These are phyloP conservation scores for Synanthedon vespiformis DNA, from an alignment of 2,888 invertebrate species.

Conservation along the genomic window DNA sequence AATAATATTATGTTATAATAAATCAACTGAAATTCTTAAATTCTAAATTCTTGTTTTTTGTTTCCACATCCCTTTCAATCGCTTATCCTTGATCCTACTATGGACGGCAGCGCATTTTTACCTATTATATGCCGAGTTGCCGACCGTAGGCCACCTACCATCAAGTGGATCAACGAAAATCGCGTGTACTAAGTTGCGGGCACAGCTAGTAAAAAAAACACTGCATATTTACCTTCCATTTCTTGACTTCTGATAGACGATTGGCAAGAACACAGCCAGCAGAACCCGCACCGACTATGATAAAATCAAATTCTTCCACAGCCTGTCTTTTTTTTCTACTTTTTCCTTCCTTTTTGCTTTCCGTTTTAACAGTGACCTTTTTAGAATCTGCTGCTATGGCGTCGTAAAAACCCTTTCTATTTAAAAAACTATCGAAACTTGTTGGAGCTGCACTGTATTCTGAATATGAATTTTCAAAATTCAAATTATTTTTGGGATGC, in stretches of 20 bases:
- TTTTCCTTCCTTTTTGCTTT: slow-evolving; percentile 9
- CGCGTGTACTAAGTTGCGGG: not conserved
- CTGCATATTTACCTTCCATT: slow-evolving; percentile 67
- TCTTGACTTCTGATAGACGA: slow-evolving; percentile 71
- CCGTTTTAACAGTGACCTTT: slow-evolving; percentile 11
- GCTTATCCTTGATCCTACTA: no score
- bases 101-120: no score
- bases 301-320: slow-evolving; percentile 68
- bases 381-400: slow-evolving; percentile 26
- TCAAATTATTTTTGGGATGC: slow-evolving; percentile 18
- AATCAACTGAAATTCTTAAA: no score
- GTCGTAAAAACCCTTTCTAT: slow-evolving; percentile 22
- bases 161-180: no score
- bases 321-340: slow-evolving; percentile 28
- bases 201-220: not conserved
- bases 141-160: no score
- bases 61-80: no score
- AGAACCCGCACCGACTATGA: slow-evolving; percentile 75
- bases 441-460: slow-evolving; percentile 10
- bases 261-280: slow-evolving; percentile 78
- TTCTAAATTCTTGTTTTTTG: no score
- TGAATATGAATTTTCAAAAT: slow-evolving; percentile 15
- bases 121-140: no score
- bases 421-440: slow-evolving; percentile 10
- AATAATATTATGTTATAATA: no score